Evolutionary conservation across 2,888 invertebrate genomes (phyloP).

Genomic region (Ormia ochracea): DNA sequence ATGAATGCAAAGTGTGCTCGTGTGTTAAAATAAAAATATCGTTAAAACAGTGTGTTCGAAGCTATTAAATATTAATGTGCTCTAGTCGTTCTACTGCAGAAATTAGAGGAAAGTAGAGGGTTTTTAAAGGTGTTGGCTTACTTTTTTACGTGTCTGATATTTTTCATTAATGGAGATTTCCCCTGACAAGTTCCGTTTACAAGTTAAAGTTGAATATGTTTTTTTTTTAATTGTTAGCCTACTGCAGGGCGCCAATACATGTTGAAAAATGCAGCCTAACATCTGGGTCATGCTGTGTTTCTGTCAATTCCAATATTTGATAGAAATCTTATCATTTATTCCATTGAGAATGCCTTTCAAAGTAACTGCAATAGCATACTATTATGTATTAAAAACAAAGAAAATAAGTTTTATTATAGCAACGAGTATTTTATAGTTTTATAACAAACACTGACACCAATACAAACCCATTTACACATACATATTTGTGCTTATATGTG

Average conservation of each 20-base stretch:
- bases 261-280: neutral
- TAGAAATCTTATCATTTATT: conserved; percentile 33
- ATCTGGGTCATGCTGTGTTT: conserved; percentile 38
- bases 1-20: neutral
- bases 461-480: too few relatives aligned
- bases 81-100: too few relatives aligned
- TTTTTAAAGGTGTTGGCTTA: too few relatives aligned
- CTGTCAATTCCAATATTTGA: conserved; percentile 45
- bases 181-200: too few relatives aligned
- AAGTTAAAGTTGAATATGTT: neutral
- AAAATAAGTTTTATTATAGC: neutral
- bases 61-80: neutral
- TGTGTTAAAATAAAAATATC: neutral
- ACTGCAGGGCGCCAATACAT: neutral
- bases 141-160: too few relatives aligned
- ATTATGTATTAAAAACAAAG: neutral
- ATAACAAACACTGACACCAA: too few relatives aligned
- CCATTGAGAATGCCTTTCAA: neutral
- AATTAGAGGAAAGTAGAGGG: too few relatives aligned
- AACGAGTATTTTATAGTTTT: neutral
- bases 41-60: neutral
- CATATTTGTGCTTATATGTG: too few relatives aligned
- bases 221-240: neutral
- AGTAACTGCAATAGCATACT: neutral
- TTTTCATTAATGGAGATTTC: too few relatives aligned